These are phyloP conservation scores for Magallana gigas DNA, from an alignment of 1,140 invertebrate genomes.

Conservation along the genomic window DNA sequence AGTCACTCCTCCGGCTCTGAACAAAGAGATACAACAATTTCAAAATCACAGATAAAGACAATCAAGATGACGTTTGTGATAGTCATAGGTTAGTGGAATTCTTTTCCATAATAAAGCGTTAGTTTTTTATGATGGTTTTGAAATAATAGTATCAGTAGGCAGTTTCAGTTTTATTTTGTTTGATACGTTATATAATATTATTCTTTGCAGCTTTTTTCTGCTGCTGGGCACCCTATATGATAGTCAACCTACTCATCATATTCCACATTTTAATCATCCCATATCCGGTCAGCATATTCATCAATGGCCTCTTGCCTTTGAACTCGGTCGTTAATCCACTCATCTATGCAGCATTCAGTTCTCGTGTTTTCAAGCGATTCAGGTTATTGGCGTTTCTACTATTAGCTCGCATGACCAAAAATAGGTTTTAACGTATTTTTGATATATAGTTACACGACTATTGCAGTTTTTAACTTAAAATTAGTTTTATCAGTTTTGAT, in stretches of 20 bases:
- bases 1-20: background rate
- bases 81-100: background rate
- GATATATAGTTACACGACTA: no score
- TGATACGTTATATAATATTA: no score
- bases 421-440: no score
- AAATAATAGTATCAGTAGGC: no score
- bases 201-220: background rate
- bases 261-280: background rate
- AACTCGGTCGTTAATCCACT: constrained; percentile 11
- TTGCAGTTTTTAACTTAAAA: no score
- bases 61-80: constrained; percentile 14
- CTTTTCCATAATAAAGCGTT: no score
- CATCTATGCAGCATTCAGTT: background rate
- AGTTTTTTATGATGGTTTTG: no score
- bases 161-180: no score
- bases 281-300: background rate
- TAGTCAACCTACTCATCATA: background rate
- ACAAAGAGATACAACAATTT: background rate
- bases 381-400: background rate
- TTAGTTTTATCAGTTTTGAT: no score
- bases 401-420: no score
- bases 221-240: background rate
- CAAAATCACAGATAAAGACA: background rate
- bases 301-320: background rate
- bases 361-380: background rate